phyloP scores from a whole-genome alignment of 2,888 invertebrate genomes.

The Tenodera sinensis region DNA sequence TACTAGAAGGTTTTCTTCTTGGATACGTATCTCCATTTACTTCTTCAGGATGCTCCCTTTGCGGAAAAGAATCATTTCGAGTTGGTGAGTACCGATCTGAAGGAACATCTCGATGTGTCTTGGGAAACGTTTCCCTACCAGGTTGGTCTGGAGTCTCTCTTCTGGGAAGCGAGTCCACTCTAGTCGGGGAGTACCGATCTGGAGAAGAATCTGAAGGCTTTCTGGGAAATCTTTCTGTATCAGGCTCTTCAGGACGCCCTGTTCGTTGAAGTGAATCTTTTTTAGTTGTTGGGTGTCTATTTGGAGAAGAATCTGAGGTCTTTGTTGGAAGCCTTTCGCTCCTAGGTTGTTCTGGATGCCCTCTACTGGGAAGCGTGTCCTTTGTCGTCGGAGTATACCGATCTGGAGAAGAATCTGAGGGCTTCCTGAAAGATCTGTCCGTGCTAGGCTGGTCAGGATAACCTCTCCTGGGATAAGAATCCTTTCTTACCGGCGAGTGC shows the following conservation, averaged over 20 bases:
- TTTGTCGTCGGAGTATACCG: background rate
- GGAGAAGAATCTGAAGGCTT: background rate
- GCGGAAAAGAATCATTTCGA: background rate
- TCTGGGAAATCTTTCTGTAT: background rate
- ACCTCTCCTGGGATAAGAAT: background rate
- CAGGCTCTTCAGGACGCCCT: background rate
- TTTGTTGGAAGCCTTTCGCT: background rate
- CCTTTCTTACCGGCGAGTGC: background rate
- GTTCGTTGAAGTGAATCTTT: background rate
- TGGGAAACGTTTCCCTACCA: background rate
- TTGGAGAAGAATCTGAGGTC: background rate
- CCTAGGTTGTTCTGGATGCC: background rate
- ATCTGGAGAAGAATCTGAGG: background rate
- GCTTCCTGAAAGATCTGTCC: background rate
- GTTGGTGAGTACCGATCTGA: background rate
- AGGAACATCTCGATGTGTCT: too few relatives aligned
- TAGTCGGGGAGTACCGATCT: background rate
- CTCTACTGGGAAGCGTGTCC: background rate
- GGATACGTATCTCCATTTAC: background rate
- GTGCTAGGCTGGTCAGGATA: background rate
- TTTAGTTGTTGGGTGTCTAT: background rate
- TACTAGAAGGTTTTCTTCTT: background rate
- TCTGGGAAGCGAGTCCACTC: slow-evolving; percentile 20
- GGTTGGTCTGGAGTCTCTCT: background rate
- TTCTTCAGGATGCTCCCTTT: background rate